Base-by-base conservation (phyloP, 2,113 vertebrate genomes). In the Porphyrio hochstetteri region DNA sequence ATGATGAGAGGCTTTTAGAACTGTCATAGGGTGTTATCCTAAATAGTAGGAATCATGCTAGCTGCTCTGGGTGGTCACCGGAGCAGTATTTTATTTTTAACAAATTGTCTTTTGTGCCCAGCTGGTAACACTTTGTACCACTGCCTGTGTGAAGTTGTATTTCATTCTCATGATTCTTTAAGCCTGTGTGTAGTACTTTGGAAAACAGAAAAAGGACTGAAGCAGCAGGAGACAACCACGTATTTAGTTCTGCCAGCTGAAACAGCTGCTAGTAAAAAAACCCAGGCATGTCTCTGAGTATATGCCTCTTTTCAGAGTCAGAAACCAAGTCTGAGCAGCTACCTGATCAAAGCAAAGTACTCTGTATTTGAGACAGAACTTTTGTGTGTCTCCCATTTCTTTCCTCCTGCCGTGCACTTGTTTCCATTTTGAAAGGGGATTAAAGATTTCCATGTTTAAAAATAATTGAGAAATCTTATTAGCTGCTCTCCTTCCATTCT, bases 71-170 rank as follows among this genome's bases (percentile, higher is more conserved):
- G 83, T 95, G 91, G 89, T 89, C 89, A 92, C 53, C 75, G 81
- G 23, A 89, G 72, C 61, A 78, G 0, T 89, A 71, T 71, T 91
- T 92, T 86, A 68, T 75, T 88, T 84, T 84, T 52, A 79, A 91
- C 38, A 56, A 87, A 82, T 44, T 87, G 29, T 67, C 89, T 82
- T 86, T 79, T 82, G 64, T 89, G 35, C 69, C 57, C 93, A 92
- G 72, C 77, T 97, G 94, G 91, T 95, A 95, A 79, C 42, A n/a
- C 48, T 90, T 89, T 88, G 74, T 76, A 33, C 56, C 80, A 53
- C 38, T 35, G 65, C 90, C 68, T 56, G 0, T 82, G 79, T 90
- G 90, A 95, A 95, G 60, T 59, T 95, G 67, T 70, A 44, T 67
- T 76, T 35, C 25, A 93, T 94, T 96, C 60, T 19, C 61, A 33